These are phyloP conservation scores for Mesoclemmys tuberculata DNA, from an alignment of 2,113 vertebrate genomes.

Conservation along the genomic window DNA sequence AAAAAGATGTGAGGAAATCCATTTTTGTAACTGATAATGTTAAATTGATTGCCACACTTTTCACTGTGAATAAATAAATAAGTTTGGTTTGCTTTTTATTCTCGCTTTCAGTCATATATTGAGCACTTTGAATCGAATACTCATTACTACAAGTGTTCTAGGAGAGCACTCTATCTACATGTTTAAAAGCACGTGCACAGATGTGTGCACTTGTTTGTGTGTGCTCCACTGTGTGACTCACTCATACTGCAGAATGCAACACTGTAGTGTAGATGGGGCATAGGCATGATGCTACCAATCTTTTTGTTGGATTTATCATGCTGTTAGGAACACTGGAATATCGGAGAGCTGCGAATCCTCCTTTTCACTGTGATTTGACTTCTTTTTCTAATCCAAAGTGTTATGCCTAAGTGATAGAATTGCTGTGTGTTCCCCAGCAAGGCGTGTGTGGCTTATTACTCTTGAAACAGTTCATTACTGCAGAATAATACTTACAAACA, in stretches of 20 bases:
- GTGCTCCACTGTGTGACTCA: conserved; percentile 4
- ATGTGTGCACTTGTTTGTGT: neutral
- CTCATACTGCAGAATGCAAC: neutral
- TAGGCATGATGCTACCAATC: conserved; percentile 40
- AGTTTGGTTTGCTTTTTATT: neutral
- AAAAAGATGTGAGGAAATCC: neutral
- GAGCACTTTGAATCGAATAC: rapidly evolving
- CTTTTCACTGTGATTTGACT: conserved; percentile 37
- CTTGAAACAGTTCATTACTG: neutral
- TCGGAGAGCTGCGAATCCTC: conserved; percentile 58
- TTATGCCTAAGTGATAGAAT: neutral
- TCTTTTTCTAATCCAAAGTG: neutral
- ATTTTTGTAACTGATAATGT: neutral
- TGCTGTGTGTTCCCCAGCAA: neutral
- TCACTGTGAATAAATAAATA: neutral
- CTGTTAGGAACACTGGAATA: conserved; percentile 44
- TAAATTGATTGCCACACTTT: neutral
- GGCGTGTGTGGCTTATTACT: conserved; percentile 14
- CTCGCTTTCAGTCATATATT: neutral
- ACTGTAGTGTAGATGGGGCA: neutral
- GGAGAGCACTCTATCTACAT: neutral
- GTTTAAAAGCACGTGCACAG: neutral
- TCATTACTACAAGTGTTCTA: rapidly evolving
- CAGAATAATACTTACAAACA: neutral
- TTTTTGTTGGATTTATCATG: conserved; percentile 65